These are phyloP conservation scores for Therioaphis trifolii DNA, from an alignment of 2,888 invertebrate species.

Conservation along the genomic window DNA sequence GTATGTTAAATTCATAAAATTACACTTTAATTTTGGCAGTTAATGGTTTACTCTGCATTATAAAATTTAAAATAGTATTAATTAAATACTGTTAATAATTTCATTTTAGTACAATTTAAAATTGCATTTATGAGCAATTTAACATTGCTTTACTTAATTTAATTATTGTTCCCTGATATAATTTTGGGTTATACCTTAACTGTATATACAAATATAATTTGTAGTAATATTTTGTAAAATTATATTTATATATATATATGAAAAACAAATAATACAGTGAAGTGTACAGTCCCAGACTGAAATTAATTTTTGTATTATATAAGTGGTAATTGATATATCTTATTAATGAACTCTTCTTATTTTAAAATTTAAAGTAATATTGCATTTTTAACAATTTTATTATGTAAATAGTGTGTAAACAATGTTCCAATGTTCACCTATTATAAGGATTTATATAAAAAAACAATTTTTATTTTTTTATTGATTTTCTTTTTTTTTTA, in stretches of 20 bases:
- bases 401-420: slow-evolving; percentile 34
- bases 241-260: background rate
- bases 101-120: background rate
- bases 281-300: slow-evolving; percentile 19
- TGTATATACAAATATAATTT: slow-evolving; percentile 42
- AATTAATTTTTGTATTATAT: slow-evolving; percentile 15
- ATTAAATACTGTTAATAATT: slow-evolving; percentile 23
- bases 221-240: slow-evolving; percentile 6
- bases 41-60: slow-evolving; percentile 12
- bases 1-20: background rate
- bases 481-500: background rate
- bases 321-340: background rate
- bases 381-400: slow-evolving; percentile 29
- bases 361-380: background rate
- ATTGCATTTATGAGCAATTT: background rate
- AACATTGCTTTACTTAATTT: background rate
- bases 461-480: slow-evolving; percentile 39
- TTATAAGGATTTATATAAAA: slow-evolving; percentile 43
- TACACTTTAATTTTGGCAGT: background rate
- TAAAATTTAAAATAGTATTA: background rate
- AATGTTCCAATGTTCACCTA: slow-evolving; percentile 37
- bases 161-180: slow-evolving; percentile 11
- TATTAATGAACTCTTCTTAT: background rate
- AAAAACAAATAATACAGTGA: background rate
- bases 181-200: background rate